Percentiles rank a stretch among this genome's conserved stretches.
These are phyloP conservation scores for Periophthalmus modestus DNA, from an alignment of 2,113 vertebrate genomes.

Conservation along the genomic window DNA sequence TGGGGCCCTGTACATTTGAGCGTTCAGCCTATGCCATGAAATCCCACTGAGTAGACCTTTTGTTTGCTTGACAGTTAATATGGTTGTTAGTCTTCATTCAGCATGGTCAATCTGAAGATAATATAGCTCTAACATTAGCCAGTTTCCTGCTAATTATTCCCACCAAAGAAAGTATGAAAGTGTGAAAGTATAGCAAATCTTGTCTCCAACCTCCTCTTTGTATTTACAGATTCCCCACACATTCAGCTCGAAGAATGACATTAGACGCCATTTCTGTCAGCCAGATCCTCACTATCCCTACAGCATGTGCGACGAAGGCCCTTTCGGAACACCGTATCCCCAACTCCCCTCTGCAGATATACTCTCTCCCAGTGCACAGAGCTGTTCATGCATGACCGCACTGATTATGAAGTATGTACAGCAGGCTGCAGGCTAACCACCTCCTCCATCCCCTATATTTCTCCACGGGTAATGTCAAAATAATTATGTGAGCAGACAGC, in stretches of 20 bases:
- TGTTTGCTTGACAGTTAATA: too few species aligned
- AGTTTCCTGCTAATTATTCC: background rate
- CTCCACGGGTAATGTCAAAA: slow-evolving; percentile 62
- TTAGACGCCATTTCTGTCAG: background rate
- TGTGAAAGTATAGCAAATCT: background rate
- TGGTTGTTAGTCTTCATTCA: too few species aligned
- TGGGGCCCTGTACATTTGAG: too few species aligned
- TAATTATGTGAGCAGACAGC: slow-evolving; percentile 67
- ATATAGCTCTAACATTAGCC: too few species aligned
- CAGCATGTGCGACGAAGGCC: background rate
- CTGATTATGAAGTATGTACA: slow-evolving; percentile 57
- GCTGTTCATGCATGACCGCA: slow-evolving; percentile 22
- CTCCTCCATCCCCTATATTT: slow-evolving; percentile 24
- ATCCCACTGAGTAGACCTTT: too few species aligned
- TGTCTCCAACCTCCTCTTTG: background rate
- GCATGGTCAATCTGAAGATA: too few species aligned
- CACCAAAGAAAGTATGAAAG: background rate
- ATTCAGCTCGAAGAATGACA: background rate
- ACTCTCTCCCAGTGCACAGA: slow-evolving; percentile 9
- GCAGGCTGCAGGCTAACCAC: slow-evolving; percentile 50
- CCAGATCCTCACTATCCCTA: background rate
- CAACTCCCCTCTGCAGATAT: background rate
- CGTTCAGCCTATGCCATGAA: too few species aligned
- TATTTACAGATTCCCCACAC: background rate
- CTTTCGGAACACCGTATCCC: slow-evolving; percentile 16